Evolutionary conservation across 2,888 invertebrate species (phyloP), one percentile per base, ranked within the genome.

Genomic region (Lasioglossum pauxillum): DNA sequence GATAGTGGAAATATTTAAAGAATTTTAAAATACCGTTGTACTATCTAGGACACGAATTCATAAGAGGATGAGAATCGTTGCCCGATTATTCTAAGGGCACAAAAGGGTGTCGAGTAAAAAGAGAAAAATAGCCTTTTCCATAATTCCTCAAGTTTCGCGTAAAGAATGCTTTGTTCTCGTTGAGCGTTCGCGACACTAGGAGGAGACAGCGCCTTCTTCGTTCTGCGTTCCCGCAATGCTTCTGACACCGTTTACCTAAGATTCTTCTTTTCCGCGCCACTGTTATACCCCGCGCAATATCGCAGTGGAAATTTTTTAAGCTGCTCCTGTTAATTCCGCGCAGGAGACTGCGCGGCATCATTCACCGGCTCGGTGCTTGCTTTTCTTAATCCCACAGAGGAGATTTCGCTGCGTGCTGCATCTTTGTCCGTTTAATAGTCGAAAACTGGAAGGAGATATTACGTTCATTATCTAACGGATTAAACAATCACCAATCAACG

Each of bases 91-190:
- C 67, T 27, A 5, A 60, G 14, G 16, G 0, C 16, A 16, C 7
- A 31, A 64, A 64, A 71, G 10, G n/a, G 35, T 75, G 83, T 23
- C 19, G 67, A 46, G 57, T 60, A 69, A 78, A 72, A 14, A 5
- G 31, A 60, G 69, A 71, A 75, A 72, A 41, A 67, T n/a, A 23
- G 3, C 10, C 60, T 38, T 60, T 35, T 60, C 49, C 38, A 41
- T 35, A 31, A 35, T 67, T 67, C 35, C 2, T 19, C 19, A 2
- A 35, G 31, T 57, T 35, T 75, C 78, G 31, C 71, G 78, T 83
- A 84, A 79, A 74, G 60, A 49, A 74, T 41, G 60, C 69, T 83
- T 75, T 84, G 75, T 75, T 49, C 38, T 27, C 35, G n/a, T 23
- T n/a, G 23, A 84, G 71, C 35, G 57, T 49, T 49, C 41, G 69